Evolutionary conservation across 2,113 vertebrate genomes (phyloP).

Genomic region (Muntiacus muntjak): DNA sequence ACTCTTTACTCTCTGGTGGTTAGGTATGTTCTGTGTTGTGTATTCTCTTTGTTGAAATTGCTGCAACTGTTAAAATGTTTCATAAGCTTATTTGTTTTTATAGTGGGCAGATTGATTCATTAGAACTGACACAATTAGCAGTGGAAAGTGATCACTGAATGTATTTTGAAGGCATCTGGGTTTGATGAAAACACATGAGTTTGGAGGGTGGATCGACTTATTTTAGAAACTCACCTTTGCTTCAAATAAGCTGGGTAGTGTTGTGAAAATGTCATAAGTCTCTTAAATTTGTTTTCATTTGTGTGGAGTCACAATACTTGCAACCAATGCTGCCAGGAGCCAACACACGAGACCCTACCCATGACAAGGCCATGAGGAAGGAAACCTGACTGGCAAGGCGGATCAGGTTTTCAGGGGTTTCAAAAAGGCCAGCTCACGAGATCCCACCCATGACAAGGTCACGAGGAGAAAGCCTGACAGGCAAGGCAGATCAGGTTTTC

Average conservation of each 20-base stretch:
- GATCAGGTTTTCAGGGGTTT: no score
- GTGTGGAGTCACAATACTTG: background rate
- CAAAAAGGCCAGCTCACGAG: no score
- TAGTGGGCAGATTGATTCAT: background rate
- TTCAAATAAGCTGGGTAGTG: background rate
- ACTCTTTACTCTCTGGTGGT: background rate
- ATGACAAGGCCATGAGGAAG: no score
- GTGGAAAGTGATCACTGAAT: background rate
- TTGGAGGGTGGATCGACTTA: background rate
- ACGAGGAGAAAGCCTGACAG: no score
- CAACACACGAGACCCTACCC: no score
- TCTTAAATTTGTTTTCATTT: conserved; percentile 17
- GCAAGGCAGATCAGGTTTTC: no score
- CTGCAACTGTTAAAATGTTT: background rate
- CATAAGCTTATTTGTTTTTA: background rate
- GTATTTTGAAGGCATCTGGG: background rate
- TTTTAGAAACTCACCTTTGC: conserved; percentile 30
- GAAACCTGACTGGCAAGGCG: no score
- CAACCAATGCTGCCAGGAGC: background rate
- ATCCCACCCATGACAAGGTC: no score
- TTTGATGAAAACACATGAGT: conserved; percentile 19
- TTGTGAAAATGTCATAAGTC: background rate
- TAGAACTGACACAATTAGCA: background rate
- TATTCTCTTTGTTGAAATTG: background rate
- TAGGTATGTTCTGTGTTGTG: background rate